Evolutionary conservation across 53 echinoderm and acorn worm genomes (phyloP), one percentile per base, ranked within the genome.

Genomic region (Holothuria scabra): DNA sequence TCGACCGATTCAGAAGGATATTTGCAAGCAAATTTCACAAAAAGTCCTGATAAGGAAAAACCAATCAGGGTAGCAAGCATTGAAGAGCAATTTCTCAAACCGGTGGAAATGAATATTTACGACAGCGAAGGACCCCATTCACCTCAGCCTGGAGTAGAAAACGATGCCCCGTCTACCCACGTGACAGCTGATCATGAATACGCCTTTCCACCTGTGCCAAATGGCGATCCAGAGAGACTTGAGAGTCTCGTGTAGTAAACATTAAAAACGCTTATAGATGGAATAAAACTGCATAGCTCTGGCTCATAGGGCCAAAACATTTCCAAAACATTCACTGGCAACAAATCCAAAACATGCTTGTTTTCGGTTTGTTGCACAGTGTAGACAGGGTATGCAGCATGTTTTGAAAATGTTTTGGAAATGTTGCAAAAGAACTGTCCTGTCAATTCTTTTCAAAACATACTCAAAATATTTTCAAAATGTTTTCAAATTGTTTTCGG

Each of bases 51-150:
- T 8, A 78, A 78, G 49, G 20, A 26, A 11, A 26, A 9, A 28
- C 64, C 64, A 64, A 52, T 57, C 5, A 78, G 78, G 24, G 52
- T 78, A 8, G 59, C 58, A 16, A 78, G 58, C 14, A 56, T 57
- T 16, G 32, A 78, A 57, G 57, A 57, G 10, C 30, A 78, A 4
- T 78, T 78, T 32, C 58, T 56, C 13, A 78, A 78, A 23, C 52
- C 32, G n/a, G 78, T 78, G 31, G 49, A 78, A 32, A 78, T 78
- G 78, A 78, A 78, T 32, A 78, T 78, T 30, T 78, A 78, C 33
- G 78, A 78, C 29, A 78, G 58, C 57, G 58, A 57, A 2, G 78
- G 14, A 14, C 78, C 78, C 28, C 52, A 52, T 52, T 52, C 52
- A 14, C 52, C 52, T 52, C 52, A 52, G 18, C 52, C 52, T 52